A percentile compares a stretch with the other conserved stretches of the same genome.
Conservation (phyloP, 2,797 vertebrate genomes). For the Labroides dimidiatus region DNA sequence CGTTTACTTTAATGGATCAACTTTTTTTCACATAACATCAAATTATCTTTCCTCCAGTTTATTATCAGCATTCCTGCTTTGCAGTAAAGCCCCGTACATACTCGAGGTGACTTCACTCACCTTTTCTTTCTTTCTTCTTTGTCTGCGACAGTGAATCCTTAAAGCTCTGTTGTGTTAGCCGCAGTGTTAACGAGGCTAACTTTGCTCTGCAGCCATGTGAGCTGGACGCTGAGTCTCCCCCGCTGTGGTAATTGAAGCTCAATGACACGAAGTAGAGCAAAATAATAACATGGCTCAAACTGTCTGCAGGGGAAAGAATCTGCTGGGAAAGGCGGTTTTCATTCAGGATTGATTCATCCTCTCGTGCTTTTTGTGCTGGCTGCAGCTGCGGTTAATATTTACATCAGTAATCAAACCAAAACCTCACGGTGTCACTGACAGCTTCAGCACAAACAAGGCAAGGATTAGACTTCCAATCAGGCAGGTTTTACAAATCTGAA, state of each 20-base stretch:
- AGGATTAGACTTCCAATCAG: no score
- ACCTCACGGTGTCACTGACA: neutral
- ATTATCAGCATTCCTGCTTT: no score
- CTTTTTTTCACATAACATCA: no score
- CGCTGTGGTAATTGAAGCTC: conserved; percentile 49
- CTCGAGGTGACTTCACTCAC: no score
- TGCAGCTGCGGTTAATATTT: neutral
- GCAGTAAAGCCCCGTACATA: no score
- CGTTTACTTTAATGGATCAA: no score
- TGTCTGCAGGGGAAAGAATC: neutral
- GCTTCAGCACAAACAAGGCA: neutral
- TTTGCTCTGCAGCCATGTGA: conserved; percentile 14
- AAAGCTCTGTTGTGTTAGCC: neutral
- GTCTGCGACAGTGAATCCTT: neutral
- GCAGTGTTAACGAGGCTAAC: conserved; percentile 16
- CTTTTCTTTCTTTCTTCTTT: neutral
- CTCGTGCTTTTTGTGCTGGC: conserved; percentile 1
- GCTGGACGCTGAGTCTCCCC: neutral
- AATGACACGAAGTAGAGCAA: conserved; percentile 20
- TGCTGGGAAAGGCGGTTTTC: neutral
- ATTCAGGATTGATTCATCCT: neutral
- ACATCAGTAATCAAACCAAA: neutral
- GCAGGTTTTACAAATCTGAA: no score
- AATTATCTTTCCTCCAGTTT: no score
- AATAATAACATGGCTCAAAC: conserved; percentile 34